Percentiles rank a stretch among this genome's conserved stretches.
Evolutionary conservation across 2,113 vertebrate genomes (phyloP).

Genomic region (Morone saxatilis): DNA sequence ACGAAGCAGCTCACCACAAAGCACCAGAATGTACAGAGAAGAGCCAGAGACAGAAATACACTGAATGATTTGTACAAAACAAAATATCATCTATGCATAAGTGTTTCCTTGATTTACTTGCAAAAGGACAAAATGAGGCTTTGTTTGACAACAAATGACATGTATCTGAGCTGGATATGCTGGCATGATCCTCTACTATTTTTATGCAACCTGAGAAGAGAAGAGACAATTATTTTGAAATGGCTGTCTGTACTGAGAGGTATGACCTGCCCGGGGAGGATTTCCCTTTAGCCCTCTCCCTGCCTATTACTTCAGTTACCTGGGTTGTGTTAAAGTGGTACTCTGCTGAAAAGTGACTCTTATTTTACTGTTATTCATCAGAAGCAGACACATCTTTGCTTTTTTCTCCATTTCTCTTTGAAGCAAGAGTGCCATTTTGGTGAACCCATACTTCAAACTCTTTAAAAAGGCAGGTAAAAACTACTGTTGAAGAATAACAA

Average conservation of each 20-base stretch:
- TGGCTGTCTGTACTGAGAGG: conserved; percentile 64
- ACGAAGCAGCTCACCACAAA: conserved; percentile 70
- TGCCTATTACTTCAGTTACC: conserved; percentile 27
- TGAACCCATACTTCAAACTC: background rate
- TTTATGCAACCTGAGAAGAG: conserved; percentile 77
- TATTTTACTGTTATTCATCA: conserved; percentile 11
- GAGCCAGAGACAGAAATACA: conserved; percentile 55
- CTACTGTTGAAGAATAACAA: conserved; percentile 22
- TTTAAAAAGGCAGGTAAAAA: conserved; percentile 4
- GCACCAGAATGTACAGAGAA: conserved; percentile 66
- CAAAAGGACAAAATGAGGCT: conserved; percentile 45
- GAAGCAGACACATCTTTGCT: background rate
- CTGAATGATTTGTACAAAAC: conserved; percentile 55
- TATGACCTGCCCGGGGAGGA: conserved; percentile 54
- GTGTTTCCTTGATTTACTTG: conserved; percentile 47
- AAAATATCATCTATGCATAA: conserved; percentile 55
- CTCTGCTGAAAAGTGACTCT: background rate
- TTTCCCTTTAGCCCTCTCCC: conserved; percentile 46
- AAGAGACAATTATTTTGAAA: conserved; percentile 56
- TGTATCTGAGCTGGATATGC: conserved; percentile 50
- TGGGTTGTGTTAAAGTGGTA: conserved; percentile 15
- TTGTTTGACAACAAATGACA: conserved; percentile 47
- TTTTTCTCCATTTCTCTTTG: background rate
- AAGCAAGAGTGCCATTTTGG: background rate
- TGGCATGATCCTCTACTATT: conserved; percentile 62